A percentile compares a stretch with the other conserved stretches of the same genome.
Evolutionary conservation across 2,888 invertebrate genomes (phyloP).

Genomic region (Lasius platythorax): DNA sequence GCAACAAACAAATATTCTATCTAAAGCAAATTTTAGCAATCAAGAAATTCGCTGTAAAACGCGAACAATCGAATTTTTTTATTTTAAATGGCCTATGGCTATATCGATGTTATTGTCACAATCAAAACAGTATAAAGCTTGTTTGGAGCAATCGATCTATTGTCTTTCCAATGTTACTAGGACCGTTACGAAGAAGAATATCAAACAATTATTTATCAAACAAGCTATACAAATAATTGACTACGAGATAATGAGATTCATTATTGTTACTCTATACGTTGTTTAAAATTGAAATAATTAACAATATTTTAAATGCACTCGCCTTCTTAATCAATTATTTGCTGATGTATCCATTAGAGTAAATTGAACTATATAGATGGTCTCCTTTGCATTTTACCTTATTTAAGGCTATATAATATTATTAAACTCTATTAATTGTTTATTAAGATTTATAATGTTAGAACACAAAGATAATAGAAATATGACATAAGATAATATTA

Average conservation of each 20-base stretch:
- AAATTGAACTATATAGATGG: no score
- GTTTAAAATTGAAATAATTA: neutral
- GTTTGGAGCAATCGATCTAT: neutral
- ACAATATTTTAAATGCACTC: no score
- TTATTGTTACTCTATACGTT: conserved; percentile 7
- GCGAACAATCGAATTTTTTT: neutral
- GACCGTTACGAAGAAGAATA: neutral
- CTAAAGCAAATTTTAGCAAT: neutral
- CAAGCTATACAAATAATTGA: neutral
- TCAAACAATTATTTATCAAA: neutral
- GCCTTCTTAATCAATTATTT: no score
- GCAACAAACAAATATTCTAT: neutral
- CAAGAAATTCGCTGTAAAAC: neutral
- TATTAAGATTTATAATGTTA: neutral
- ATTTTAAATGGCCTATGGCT: neutral
- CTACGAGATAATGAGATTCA: neutral
- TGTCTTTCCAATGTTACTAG: neutral
- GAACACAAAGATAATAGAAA: neutral
- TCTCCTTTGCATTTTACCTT: no score
- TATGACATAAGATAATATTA: no score
- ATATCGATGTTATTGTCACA: neutral
- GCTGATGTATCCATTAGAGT: no score
- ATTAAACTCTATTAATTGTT: neutral
- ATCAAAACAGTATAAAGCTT: neutral
- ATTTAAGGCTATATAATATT: neutral